Conservation (phyloP, 2,113 vertebrate species). For the Rhombomys opimus region DNA sequence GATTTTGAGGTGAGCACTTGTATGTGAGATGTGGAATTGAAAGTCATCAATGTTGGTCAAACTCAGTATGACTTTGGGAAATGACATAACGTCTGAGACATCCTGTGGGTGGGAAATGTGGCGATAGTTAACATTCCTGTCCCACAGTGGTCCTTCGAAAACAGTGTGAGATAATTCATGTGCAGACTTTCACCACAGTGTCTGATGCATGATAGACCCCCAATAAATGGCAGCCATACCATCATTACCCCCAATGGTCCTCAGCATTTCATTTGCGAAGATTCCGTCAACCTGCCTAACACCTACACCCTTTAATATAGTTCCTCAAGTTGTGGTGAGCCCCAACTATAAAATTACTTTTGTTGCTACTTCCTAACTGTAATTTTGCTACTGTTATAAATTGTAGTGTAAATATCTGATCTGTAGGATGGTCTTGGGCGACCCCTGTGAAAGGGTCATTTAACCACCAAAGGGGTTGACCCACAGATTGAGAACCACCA, state of each 20-base stretch:
- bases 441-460: not conserved
- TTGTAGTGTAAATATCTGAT: not conserved
- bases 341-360: not conserved
- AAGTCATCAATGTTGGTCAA: not conserved
- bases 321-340: not conserved
- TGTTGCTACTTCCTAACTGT: not conserved
- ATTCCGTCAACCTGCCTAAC: not conserved
- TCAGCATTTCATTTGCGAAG: not conserved
- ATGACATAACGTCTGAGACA: not conserved
- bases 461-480: not conserved
- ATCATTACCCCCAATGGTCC: not conserved
- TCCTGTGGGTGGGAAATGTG: not conserved
- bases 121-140: not conserved
- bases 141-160: not conserved
- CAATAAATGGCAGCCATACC: not conserved
- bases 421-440: not conserved
- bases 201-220: not conserved
- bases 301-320: not conserved
- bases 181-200: not conserved
- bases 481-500: not conserved
- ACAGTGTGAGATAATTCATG: not conserved
- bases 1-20: not conserved
- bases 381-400: not conserved
- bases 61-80: not conserved
- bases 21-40: conserved; percentile 10